phyloP scores from a whole-genome alignment of 2,797 vertebrate genomes.

The Pangasius sanitwongsei region DNA sequence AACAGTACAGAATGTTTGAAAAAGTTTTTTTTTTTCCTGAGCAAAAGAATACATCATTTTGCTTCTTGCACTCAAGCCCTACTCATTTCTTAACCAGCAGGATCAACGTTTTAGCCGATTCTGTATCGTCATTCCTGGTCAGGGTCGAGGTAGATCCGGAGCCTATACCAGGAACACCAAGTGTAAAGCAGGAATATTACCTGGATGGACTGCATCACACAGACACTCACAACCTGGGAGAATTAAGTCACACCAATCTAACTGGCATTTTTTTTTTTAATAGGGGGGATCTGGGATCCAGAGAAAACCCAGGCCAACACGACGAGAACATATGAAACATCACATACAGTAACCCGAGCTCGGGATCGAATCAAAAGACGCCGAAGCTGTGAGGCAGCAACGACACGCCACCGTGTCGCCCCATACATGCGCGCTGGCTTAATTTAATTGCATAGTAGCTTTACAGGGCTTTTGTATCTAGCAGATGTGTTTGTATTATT shows the following conservation, averaged over 20 bases:
- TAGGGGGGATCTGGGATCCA: background rate
- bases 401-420: background rate
- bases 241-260: background rate
- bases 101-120: background rate
- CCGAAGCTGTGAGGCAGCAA: background rate
- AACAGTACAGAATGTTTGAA: background rate
- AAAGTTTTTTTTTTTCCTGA: background rate
- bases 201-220: background rate
- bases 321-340: background rate
- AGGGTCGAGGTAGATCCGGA: too few species aligned
- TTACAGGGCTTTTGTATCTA: background rate
- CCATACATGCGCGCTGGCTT: background rate
- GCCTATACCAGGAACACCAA: background rate
- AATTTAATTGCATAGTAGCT: background rate
- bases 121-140: background rate
- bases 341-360: background rate
- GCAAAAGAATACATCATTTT: background rate
- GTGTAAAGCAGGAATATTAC: background rate
- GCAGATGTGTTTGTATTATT: slow-evolving; percentile 2
- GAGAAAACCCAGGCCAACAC: background rate
- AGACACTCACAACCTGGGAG: background rate
- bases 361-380: background rate
- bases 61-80: background rate
- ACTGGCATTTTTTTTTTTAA: background rate
- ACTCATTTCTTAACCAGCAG: background rate